Base-by-base conservation (phyloP, 2,797 vertebrate species). In the Arctocebus calabarensis region DNA sequence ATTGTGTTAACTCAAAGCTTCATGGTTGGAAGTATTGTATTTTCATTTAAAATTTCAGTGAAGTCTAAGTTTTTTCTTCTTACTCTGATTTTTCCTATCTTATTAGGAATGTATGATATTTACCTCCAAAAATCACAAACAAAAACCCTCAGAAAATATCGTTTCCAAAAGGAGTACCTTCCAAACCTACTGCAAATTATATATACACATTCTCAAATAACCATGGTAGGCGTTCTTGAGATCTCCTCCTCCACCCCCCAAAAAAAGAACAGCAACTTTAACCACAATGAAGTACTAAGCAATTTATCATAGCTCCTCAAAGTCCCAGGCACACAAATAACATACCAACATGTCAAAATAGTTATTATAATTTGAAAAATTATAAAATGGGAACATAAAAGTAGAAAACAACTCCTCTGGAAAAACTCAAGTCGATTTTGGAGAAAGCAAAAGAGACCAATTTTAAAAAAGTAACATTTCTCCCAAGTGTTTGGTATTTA, bases 401-500 rank as follows among this genome's bases (percentile, higher is more conserved):
- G 57, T 37, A 70, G 29, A 85, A 90, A 96, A 90, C 43, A 93
- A 94, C 34, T 90, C 45, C 78, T 96, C 70, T 86, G n/a, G 66
- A 90, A 91, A 91, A 95, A 91, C 48, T 95, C 83, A 92, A 94
- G 64, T 34, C 73, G 55, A 86, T 88, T 92, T 95, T 84, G 71
- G 43, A 89, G n/a, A 71, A 12, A 12, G 74, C n/a, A 77, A 90
- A 79, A 90, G 73, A 88, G 55, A 83, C 13, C 57, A 89, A 91
- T 94, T 97, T 96, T 96, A 97, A 96, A 97, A 97, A 98, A 98
- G 97, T 12, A 94, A 94, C 45, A 95, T 82, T 97, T 64, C 23
- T 66, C 75, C 70, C 70, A 97, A 96, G 92, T 95, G 96, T 97
- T 97, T 95, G 95, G 91, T 96, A 85, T 97, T 97, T 97, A 96